Evolutionary conservation across 2,113 vertebrate genomes (phyloP), one percentile per base, ranked within the genome.

Genomic region (Oplegnathus fasciatus): DNA sequence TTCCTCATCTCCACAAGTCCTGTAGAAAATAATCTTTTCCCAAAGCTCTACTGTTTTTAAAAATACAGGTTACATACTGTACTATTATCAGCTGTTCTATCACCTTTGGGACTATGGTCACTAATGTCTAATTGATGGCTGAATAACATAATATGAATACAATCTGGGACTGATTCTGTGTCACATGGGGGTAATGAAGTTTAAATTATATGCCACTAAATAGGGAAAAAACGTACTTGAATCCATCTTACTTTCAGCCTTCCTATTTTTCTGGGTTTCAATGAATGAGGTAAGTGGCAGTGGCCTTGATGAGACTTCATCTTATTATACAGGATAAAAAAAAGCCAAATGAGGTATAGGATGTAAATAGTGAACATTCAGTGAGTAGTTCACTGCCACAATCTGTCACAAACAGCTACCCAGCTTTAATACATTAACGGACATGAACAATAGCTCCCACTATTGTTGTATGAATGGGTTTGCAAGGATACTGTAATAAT

Each of bases 401-500:
- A 52, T 65, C 9, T 58, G 32, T 61, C 74, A 86, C 32, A 40
- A 66, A 60, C 48, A 66, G 24, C 42, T 22, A 14, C 44, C 18
- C 32, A 69, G 26, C 28, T 76, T 83, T 50, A 52, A 78, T 37
- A 34, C 54, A 81, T 71, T 57, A 66, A 52, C 69, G 28, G 18
- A 57, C 69, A 68, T 17, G 69, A 69, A 75, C 60, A 83, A 44
- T 42, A 66, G 55, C 74, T 55, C 30, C 46, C 58, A 72, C 68
- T 79, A 34, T 58, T 61, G 50, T 66, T 58, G 55, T 79, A 64
- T 30, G 0, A 52, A 65, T 64, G 55, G 24, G 13, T 67, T n/a
- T 78, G 42, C 44, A 61, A 52, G 15, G 46, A 57, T 34, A 58
- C 14, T 6, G 28, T 48, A 55, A 68, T 20, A 72, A 62, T 28